Evolutionary conservation across 2,888 invertebrate species (phyloP), one percentile per base, ranked within the genome.

Genomic region (Agriotes lineatus): DNA sequence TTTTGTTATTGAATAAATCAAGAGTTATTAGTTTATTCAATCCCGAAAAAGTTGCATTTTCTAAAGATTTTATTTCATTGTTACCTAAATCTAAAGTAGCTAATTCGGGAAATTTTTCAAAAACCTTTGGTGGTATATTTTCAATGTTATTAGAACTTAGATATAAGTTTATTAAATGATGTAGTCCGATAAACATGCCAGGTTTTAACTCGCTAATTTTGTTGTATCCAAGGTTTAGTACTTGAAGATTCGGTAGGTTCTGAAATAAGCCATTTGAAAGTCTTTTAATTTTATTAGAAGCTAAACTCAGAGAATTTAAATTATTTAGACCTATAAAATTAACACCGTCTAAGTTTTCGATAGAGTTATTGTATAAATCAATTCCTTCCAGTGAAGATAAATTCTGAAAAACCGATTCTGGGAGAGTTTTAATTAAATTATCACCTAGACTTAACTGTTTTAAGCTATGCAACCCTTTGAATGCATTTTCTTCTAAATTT

Each of bases 141-240:
- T 48, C 6, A 6, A 48, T 4, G 5, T 22, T 1, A 12, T 62
- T 60, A 50, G 71, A 64, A 59, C 16, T 16, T 4, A 42, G 16
- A 9, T 71, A 67, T 42, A 74, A 22, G n/a, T 42, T 50, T 42
- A 67, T 67, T 30, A 74, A 30, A 33, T 57, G 25, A 14, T 16
- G 56, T 42, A 74, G 56, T 7, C 60, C 66, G 12, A 54, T 44
- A 45, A 74, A 72, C 2, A 35, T 3, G n/a, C 9, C 6, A 20
- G 20, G 9, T n/a, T 39, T 5, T n/a, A 42, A 19, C 0, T 12
- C 20, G 1, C 9, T 16, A 22, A 61, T 37, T 10, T 14, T 37
- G 18, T 61, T 61, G n/a, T 37, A 33, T 1, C 25, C 2, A n/a
- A 52, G 10, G 16, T 61, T n/a, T n/a, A 61, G 9, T 4, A 22